Evolutionary conservation across 1,140 invertebrate genomes (phyloP), one percentile per base, ranked within the genome.

Genomic region (Solenopsis fugax): DNA sequence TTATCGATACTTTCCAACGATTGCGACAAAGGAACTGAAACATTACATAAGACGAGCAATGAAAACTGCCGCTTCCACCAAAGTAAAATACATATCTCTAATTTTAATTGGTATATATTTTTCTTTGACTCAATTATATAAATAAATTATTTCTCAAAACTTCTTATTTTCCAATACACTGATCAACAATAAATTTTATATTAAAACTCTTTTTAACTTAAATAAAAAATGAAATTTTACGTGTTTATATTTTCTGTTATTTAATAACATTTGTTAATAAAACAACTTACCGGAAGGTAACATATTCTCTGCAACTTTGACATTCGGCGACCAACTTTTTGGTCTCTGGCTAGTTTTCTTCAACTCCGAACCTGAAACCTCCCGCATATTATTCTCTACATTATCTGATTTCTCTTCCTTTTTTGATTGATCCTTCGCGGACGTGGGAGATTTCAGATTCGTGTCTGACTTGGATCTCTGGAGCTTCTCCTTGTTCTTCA

Each of bases 401-500:
- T 88, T 87, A 77, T 92, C 92, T 65, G 90, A 86, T 88, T 92
- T 94, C 73, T 92, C 92, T 90, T 95, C 93, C 82, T 95, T 95
- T 86, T 93, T 95, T 87, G 91, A 94, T 69, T 93, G 80, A 41
- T 94, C 92, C 77, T 94, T 96, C 64, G 93, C 92, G 56, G 95
- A 93, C 41, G 96, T 97, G 1, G 97, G 97, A 29, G 96, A 97
- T 93, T 98, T 98, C 13, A 98, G 94, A 95, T 98, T 98, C 24
- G 98, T 99, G 94, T 99, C 98, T 77, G 98, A 99, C 95, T 99
- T 98, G 60, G 98, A 98, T 78, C 98, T 96, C 91, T 99, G 97
- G 84, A 98, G 95, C 93, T 98, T 98, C 93, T 99, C 98, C 91
- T 98, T 97, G 92, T 99, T 98, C 93, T 98, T 98, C 98, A 99